Base-by-base conservation (phyloP, 2,113 vertebrate genomes). In the Apaloderma vittatum region DNA sequence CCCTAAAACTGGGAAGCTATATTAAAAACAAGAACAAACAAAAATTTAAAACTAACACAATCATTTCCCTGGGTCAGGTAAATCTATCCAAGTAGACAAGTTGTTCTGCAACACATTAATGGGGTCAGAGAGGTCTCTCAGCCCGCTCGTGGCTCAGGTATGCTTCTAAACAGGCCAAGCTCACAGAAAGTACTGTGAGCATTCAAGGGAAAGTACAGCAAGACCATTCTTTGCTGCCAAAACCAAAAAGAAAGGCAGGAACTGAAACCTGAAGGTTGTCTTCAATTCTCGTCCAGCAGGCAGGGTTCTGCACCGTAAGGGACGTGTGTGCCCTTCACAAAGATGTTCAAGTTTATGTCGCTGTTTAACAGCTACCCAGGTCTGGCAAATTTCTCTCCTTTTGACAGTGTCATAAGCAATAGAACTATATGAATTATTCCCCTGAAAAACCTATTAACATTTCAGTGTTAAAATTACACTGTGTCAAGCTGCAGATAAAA, bases 391-490 rank as follows among this genome's bases (percentile, higher is more conserved):
- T 72, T 91, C 23, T 61, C 74, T 86, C 22, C 20, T 77, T 85
- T 76, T 67, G 76, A 67, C 78, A 77, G 9, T 66, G 81, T 73
- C 63, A 88, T 62, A 94, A 90, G 71, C 74, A 93, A 77, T 30
- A 77, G 51, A 93, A 80, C 15, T 9, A 3, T 18, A 83, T 40
- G 5, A 95, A 92, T 93, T 83, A 95, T 52, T 80, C 29, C 30
- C 30, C 29, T 73, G 32, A n/a, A 93, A 94, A 96, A 34, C 14
- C 40, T 91, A 90, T 89, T 95, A 93, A 76, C 87, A 58, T 90
- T 88, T 93, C n/a, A 73, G 49, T 18, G 20, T 78, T 88, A 90
- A 95, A 94, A 94, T 92, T 83, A 92, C 43, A 75, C 29, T 51
- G 34, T 74, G 55, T 68, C 83, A 86, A 91, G 26, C 7, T 59